Evolutionary conservation across 2,888 invertebrate genomes (phyloP).

Genomic region (Callyntrura sp.): DNA sequence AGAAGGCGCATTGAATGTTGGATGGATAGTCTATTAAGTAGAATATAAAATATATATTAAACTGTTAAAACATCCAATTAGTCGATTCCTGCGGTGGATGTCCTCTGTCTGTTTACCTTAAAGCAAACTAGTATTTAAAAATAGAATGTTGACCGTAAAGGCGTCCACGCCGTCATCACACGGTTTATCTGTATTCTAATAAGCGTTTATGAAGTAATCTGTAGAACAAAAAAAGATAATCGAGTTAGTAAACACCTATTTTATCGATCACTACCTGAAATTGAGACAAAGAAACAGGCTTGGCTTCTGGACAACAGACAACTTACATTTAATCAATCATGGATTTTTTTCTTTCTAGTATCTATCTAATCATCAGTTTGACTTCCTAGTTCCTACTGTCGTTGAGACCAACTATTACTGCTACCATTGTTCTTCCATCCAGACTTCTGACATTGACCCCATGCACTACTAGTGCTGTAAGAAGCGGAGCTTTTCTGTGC

Average conservation of each 20-base stretch:
- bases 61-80: too few species aligned
- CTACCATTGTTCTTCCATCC: conserved; percentile 17
- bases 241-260: too few species aligned
- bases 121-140: not conserved
- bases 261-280: too few species aligned
- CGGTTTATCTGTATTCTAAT: not conserved
- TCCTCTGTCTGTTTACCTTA: not conserved
- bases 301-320: not conserved
- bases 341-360: too few species aligned
- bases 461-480: conserved; percentile 50
- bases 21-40: too few species aligned
- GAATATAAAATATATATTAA: too few species aligned
- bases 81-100: too few species aligned
- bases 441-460: conserved; percentile 50
- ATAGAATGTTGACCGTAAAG: not conserved
- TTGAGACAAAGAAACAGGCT: not conserved
- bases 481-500: conserved; percentile 39
- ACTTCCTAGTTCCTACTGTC: conserved; percentile 57
- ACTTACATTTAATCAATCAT: conserved; percentile 14
- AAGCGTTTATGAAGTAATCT: not conserved
- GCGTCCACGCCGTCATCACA: not conserved
- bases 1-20: too few species aligned
- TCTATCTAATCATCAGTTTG: not conserved
- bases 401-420: conserved; percentile 58
- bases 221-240: not conserved